A percentile compares a stretch with the other conserved stretches of the same genome.
Conservation (phyloP, 2,113 vertebrate species). For the Amia ocellicauda region DNA sequence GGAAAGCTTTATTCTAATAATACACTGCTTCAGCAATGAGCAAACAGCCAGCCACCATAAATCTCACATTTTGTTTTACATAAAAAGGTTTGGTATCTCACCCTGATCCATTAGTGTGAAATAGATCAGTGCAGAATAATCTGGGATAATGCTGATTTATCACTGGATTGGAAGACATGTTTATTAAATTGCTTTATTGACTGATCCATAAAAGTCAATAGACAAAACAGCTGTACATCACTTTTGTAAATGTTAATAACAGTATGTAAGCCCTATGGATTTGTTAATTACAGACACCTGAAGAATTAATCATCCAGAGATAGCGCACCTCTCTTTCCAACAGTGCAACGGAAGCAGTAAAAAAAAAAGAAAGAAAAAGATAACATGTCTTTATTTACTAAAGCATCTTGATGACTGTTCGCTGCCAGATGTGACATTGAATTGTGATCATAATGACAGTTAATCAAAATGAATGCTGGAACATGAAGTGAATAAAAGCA, state of each 20-base stretch:
- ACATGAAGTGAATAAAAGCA: not conserved
- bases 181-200: conserved; percentile 21
- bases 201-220: conserved; percentile 17
- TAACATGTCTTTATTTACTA: conserved; percentile 3
- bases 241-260: conserved; percentile 18
- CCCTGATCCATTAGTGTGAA: conserved; percentile 11
- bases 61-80: conserved; percentile 5
- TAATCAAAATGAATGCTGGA: not conserved
- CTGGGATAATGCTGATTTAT: conserved; percentile 13
- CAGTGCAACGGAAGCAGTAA: not conserved
- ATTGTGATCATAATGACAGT: not conserved
- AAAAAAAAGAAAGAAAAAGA: not conserved
- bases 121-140: conserved; percentile 12
- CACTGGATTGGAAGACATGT: conserved; percentile 4
- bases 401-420: not conserved
- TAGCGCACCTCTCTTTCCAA: not conserved
- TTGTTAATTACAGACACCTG: conserved; percentile 5
- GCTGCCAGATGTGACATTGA: not conserved
- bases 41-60: not conserved
- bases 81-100: conserved; percentile 5
- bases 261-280: conserved; percentile 4
- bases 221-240: not conserved
- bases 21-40: conserved; percentile 3
- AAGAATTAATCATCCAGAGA: conserved; percentile 5
- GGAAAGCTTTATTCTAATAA: conserved; percentile 5